Base-by-base conservation (phyloP, 2,888 invertebrate species). In the Diploptera punctata region DNA sequence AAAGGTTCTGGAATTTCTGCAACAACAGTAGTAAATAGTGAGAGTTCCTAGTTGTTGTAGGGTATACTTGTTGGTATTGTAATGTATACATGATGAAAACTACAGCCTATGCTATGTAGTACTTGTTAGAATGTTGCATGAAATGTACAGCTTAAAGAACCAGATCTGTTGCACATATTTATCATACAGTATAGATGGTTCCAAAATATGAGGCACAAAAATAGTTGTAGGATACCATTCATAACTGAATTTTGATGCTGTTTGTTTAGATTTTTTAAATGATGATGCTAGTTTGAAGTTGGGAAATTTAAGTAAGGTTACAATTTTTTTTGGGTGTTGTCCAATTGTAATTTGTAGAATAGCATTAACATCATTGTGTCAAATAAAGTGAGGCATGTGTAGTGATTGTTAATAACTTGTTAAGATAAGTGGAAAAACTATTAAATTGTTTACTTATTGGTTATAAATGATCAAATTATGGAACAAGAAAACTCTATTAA, bases 11-110 rank as follows among this genome's bases (percentile, higher is more conserved):
- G n/a, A 16, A 31, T 29, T 29, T 24, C 31, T 29, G 16, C 21
- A 19, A 33, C 3, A 57, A n/a, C 29, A 24, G n/a, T 54, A n/a
- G 29, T n/a, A 16, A 18, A 52, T 57, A 57, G 57, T 29, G n/a
- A 24, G 57, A 57, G 57, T 29, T 57, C 31, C 57, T 57, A 57
- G 57, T 57, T 57, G 29, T 31, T 57, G 57, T 16, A 21, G 26
- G 24, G 57, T 7, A 29, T 29, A 18, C n/a, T 16, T 57, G 4
- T 9, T 16, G 7, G 24, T 57, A 16, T 21, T 52, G 29, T 13
- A 2, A 3, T 57, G 13, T 57, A 57, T 26, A 24, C 57, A 29
- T 29, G 29, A n/a, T 29, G 5, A 57, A 57, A n/a, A 26, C 16
- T 57, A 16, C 7, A 52, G 24, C 24, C 52, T 52, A 24, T 24